Evolutionary conservation across 1,140 invertebrate genomes (phyloP).

Genomic region (Megathymus violae): DNA sequence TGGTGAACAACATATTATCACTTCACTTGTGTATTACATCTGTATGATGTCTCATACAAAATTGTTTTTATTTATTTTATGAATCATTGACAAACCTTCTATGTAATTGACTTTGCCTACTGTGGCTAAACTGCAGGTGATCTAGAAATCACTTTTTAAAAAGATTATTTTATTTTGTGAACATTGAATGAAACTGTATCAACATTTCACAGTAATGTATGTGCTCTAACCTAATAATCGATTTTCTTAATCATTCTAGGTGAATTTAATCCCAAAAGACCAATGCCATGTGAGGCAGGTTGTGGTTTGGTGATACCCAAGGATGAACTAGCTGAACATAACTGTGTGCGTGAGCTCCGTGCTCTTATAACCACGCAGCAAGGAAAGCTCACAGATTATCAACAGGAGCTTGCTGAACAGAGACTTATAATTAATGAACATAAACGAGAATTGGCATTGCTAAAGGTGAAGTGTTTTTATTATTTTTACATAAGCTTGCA

Average conservation of each 20-base stretch:
- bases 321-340: constrained; percentile 97
- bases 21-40: too few relatives aligned
- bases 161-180: too few relatives aligned
- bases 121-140: too few relatives aligned
- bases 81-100: too few relatives aligned
- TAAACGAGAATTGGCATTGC: constrained; percentile 92
- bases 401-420: constrained; percentile 93
- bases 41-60: too few relatives aligned
- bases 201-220: too few relatives aligned
- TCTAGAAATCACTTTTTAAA: too few relatives aligned
- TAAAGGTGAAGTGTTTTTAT: constrained; percentile 86
- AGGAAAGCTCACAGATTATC: constrained; percentile 92
- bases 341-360: constrained; percentile 95
- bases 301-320: constrained; percentile 97
- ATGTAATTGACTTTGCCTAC: too few relatives aligned
- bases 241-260: constrained; percentile 43
- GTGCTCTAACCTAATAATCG: too few relatives aligned
- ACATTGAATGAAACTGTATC: too few relatives aligned
- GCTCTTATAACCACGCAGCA: constrained; percentile 93
- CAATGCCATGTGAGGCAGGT: constrained; percentile 95
- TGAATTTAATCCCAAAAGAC: constrained; percentile 94
- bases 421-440: constrained; percentile 94
- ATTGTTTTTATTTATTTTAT: too few relatives aligned
- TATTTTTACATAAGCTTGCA: constrained; percentile 16
- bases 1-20: too few relatives aligned